A percentile compares a stretch with the other conserved stretches of the same genome.
phyloP scores from a whole-genome alignment of 2,797 vertebrate genomes.

The Coluber constrictor region DNA sequence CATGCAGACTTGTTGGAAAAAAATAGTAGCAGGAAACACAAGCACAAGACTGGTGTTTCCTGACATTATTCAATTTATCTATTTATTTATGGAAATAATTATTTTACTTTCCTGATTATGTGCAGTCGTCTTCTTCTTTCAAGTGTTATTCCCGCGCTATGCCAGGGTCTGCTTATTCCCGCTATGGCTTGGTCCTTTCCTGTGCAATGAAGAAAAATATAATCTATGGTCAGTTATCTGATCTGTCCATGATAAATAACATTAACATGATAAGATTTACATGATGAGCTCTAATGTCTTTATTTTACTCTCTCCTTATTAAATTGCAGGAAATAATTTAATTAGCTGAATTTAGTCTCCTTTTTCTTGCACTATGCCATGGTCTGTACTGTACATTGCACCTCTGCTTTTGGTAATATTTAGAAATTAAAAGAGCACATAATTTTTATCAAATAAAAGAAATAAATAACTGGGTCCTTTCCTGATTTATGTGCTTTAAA shows the following conservation, averaged over 20 bases:
- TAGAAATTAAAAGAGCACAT: neutral
- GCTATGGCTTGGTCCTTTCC: neutral
- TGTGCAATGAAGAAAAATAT: neutral
- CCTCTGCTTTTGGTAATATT: neutral
- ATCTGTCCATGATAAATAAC: neutral
- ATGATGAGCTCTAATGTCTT: neutral
- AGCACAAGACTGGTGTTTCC: neutral
- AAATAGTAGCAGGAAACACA: neutral
- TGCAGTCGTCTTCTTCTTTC: neutral
- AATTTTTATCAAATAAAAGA: neutral
- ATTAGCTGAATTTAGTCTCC: neutral
- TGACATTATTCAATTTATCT: neutral
- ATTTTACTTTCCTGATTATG: neutral
- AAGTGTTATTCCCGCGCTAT: neutral
- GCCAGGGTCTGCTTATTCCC: neutral
- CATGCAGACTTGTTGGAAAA: neutral
- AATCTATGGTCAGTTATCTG: slow-evolving; percentile 15
- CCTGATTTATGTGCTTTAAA: neutral
- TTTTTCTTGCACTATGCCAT: neutral
- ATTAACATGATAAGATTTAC: neutral
- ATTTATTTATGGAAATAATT: neutral
- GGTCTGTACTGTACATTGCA: neutral
- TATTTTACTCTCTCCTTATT: neutral
- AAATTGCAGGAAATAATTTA: neutral
- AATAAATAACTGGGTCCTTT: neutral